A percentile compares a stretch with the other conserved stretches of the same genome.
Conservation (phyloP, 1,140 invertebrate species). For the Neodiprion pinetum region DNA sequence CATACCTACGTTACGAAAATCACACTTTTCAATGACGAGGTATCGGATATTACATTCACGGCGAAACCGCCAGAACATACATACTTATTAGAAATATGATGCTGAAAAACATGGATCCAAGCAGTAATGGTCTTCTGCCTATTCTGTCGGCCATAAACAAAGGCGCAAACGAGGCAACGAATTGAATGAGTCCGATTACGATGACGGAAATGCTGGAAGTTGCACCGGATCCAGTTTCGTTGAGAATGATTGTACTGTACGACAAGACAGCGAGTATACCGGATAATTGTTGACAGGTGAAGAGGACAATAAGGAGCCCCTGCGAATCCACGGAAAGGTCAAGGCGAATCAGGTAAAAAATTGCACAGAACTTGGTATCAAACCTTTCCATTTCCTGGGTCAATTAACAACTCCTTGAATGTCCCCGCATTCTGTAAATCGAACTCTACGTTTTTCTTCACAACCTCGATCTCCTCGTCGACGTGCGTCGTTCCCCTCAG, state of each 20-base stretch:
- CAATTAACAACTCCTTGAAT: constrained; percentile 64
- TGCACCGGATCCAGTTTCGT: constrained; percentile 60
- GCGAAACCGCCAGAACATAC: constrained; percentile 21
- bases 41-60: constrained; percentile 24
- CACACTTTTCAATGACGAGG: constrained; percentile 10
- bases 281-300: constrained; percentile 75
- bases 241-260: constrained; percentile 76
- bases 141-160: constrained; percentile 70
- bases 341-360: constrained; percentile 13
- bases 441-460: constrained; percentile 65
- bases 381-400: constrained; percentile 64
- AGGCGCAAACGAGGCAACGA: constrained; percentile 65
- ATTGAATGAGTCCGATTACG: constrained; percentile 71
- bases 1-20: constrained; percentile 53
- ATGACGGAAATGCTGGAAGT: constrained; percentile 65
- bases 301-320: constrained; percentile 68
- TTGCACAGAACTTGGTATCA: neutral
- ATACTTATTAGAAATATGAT: constrained; percentile 46
- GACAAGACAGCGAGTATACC: constrained; percentile 76
- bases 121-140: constrained; percentile 71
- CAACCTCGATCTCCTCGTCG: constrained; percentile 66
- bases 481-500: constrained; percentile 66
- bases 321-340: neutral
- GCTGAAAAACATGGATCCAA: constrained; percentile 66
- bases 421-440: constrained; percentile 62